Percentiles rank a stretch among this genome's conserved stretches.
phyloP scores from a whole-genome alignment of 2,797 vertebrate genomes.

The Lepidocolaptes lacrymiger region DNA sequence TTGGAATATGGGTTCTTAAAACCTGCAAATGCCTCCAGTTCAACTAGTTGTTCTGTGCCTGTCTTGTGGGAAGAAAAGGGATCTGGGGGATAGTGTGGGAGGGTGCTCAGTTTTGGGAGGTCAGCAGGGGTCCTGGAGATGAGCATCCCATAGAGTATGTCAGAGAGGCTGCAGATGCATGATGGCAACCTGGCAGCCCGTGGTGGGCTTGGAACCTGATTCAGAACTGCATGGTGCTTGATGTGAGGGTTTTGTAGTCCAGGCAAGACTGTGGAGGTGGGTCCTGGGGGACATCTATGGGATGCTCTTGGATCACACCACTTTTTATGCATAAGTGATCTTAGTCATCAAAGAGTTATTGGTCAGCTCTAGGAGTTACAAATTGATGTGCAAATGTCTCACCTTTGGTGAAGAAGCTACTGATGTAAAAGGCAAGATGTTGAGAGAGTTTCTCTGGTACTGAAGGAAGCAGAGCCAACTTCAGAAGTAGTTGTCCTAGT shows the following conservation, averaged over 20 bases:
- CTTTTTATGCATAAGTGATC: background rate
- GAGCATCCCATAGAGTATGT: background rate
- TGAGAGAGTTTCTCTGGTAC: background rate
- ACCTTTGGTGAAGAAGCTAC: background rate
- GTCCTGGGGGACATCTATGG: background rate
- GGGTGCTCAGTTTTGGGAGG: background rate
- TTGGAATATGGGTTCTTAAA: background rate
- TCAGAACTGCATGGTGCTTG: rapidly evolving
- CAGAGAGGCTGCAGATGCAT: background rate
- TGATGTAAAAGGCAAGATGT: background rate
- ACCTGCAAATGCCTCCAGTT: background rate
- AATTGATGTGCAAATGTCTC: background rate
- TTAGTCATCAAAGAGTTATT: background rate
- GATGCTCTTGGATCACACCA: background rate
- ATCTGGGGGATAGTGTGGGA: background rate
- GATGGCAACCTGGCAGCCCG: background rate
- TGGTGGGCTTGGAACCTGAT: background rate
- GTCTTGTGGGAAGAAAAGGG: background rate
- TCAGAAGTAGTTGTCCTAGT: background rate
- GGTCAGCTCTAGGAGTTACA: background rate
- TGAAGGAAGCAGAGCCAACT: background rate
- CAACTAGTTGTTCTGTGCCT: background rate
- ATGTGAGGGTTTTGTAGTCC: rapidly evolving
- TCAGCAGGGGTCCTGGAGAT: background rate
- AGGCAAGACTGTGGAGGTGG: background rate